These are phyloP conservation scores for Pseudopleuronectes americanus DNA, from an alignment of 2,797 vertebrate species.

Conservation along the genomic window DNA sequence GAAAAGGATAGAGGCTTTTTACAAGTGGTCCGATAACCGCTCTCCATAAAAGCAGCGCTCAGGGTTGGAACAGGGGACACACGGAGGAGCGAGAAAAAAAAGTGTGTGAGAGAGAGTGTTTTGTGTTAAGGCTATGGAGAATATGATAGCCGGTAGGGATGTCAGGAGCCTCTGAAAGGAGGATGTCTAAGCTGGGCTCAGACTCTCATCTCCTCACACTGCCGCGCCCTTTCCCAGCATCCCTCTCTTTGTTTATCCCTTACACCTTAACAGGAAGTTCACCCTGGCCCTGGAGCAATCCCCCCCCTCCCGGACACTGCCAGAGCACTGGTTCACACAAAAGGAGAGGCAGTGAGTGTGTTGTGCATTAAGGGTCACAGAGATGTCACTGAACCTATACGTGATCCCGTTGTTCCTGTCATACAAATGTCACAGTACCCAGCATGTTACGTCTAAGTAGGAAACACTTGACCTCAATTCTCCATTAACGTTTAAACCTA, in stretches of 20 bases:
- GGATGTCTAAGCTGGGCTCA: constrained; percentile 79
- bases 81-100: constrained; percentile 33
- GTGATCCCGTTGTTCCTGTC: constrained; percentile 11
- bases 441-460: background rate
- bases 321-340: constrained; percentile 52
- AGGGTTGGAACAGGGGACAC: constrained; percentile 37
- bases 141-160: constrained; percentile 74
- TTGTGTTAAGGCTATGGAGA: constrained; percentile 54
- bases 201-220: constrained; percentile 79
- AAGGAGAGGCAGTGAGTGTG: constrained; percentile 46
- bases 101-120: constrained; percentile 26
- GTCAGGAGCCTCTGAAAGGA: constrained; percentile 71
- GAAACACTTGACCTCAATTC: background rate
- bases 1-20: constrained; percentile 62
- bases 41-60: constrained; percentile 62
- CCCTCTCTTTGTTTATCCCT: constrained; percentile 75
- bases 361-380: constrained; percentile 61
- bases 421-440: background rate
- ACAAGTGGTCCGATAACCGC: constrained; percentile 52
- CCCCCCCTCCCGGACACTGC: constrained; percentile 17
- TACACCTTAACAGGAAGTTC: constrained; percentile 84
- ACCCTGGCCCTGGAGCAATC: constrained; percentile 66
- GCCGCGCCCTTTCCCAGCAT: constrained; percentile 68
- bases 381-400: constrained; percentile 50
- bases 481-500: no score